phyloP scores from a whole-genome alignment of 2,797 vertebrate species.

The Sebastes minor region DNA sequence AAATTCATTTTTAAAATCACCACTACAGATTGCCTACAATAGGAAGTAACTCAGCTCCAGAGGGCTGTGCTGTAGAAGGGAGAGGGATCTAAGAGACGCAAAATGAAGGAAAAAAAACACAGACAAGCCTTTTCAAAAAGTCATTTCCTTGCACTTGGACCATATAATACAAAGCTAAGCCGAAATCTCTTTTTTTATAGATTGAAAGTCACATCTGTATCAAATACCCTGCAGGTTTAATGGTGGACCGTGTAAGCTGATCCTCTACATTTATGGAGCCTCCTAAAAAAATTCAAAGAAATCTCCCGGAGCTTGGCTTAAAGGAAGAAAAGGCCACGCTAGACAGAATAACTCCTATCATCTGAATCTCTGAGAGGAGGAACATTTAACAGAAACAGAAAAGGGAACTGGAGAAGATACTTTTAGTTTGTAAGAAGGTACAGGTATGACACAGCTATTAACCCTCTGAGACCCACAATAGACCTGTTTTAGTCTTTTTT shows the following conservation, averaged over 20 bases:
- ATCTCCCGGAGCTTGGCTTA: conserved; percentile 57
- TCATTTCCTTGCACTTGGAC: conserved; percentile 37
- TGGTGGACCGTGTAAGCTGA: conserved; percentile 57
- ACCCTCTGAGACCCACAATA: too few relatives aligned
- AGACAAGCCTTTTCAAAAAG: conserved; percentile 30
- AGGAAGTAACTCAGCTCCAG: conserved; percentile 6
- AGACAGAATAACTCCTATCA: conserved; percentile 23
- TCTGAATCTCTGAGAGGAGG: conserved; percentile 10
- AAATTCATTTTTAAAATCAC: conserved; percentile 32
- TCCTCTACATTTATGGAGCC: conserved; percentile 58
- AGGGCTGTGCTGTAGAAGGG: background rate
- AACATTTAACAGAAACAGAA: background rate
- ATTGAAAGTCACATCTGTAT: conserved; percentile 68
- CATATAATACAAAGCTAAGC: conserved; percentile 46
- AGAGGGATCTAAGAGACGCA: background rate
- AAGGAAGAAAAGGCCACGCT: conserved; percentile 37
- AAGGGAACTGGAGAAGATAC: background rate
- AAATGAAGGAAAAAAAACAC: background rate
- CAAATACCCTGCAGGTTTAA: conserved; percentile 63
- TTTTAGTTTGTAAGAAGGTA: conserved; percentile 13
- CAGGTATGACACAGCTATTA: conserved; percentile 28
- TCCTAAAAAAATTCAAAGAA: conserved; percentile 64
- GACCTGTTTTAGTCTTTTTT: too few relatives aligned
- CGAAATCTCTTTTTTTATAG: conserved; percentile 38
- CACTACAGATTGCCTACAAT: conserved; percentile 8